Base-by-base conservation (phyloP, 2,888 invertebrate species). In the Andrena minutula region DNA sequence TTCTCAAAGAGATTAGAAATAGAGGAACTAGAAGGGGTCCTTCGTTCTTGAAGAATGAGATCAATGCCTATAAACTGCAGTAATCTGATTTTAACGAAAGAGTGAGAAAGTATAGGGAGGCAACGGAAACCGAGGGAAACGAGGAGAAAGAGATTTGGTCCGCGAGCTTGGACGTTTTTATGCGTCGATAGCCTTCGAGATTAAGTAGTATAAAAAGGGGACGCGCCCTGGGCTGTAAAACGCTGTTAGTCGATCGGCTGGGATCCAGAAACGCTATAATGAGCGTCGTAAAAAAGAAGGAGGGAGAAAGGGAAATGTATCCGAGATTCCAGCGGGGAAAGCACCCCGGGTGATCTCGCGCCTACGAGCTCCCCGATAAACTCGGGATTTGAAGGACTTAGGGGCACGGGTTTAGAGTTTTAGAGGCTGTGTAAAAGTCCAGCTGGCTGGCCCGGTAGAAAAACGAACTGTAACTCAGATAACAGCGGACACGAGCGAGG, bases 181-280 rank as follows among this genome's bases (percentile, higher is more conserved):
- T 79, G 53, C 65, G 51, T 12, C 73, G 41, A 65, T 56, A 47
- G 56, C 58, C 58, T 74, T 78, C 58, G 81, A 81, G 83, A 84
- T 82, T 74, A 75, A 64, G 74, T 65, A 61, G 77, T 79, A 82
- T 71, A 63, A 65, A 61, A 73, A 47, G 49, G 68, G 60, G 51
- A 78, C 58, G 73, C 66, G 73, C 66, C 61, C 41, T 5, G 41
- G 65, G 75, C 35, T 82, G 79, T 88, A 87, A 87, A 86, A 79
- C 80, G 88, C 60, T 66, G 81, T 75, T 83, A 80, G 82, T 53
- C 77, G 79, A 86, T 84, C 78, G 79, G 79, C 76, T 75, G 80
- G 74, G 63, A 60, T 51, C 65, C 53, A 53, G 47, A 71, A 26
- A 63, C 70, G 70, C 70, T 23, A 68, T 60, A 79, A 79, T 65